Evolutionary conservation across 2,888 invertebrate species (phyloP), one percentile per base, ranked within the genome.

Genomic region (Stenotaenia linearis): DNA sequence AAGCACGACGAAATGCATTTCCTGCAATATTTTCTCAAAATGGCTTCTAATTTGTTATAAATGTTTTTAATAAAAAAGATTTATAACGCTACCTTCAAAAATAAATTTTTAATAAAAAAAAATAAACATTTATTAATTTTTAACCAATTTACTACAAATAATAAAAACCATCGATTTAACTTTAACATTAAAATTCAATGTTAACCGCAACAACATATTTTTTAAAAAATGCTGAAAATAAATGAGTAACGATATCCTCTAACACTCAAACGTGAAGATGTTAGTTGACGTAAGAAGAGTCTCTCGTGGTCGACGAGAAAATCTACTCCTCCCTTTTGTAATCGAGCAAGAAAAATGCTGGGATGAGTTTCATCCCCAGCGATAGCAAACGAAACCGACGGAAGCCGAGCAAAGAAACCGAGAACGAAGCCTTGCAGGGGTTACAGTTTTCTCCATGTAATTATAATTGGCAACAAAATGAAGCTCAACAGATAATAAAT

Each of bases 321-420:
- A 61, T 25, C 61, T 61, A 61, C 61, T 61, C 61, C 61, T 61
- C 61, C 61, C 61, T 61, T 61, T 61, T 61, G 61, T 61, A 61
- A 61, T 61, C 61, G 61, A 61, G 61, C 61, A 61, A 61, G 61
- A 25, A 61, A 61, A 61, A 61, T 25, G 56, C 10, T 23, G 9
- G 61, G 61, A 61, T 61, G 61, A 61, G 25, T 61, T 61, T 61
- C 61, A 61, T 61, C 61, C 61, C 61, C 9, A 25, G 61, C 25
- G 23, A 61, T 61, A 25, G 61, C 23, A 61, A 61, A 25, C 61
- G 61, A 61, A 25, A 10, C 28, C 61, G 61, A 61, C 61, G 15
- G 61, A 61, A 61, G 25, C 61, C 28, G 1, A 61, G 61, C 12
- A 25, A 23, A 25, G 56, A 12, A 12, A 21, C 18, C 23, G 4